phyloP scores from a whole-genome alignment of 92 coral and sea anemone species.

The Anthopleura xanthogrammica region DNA sequence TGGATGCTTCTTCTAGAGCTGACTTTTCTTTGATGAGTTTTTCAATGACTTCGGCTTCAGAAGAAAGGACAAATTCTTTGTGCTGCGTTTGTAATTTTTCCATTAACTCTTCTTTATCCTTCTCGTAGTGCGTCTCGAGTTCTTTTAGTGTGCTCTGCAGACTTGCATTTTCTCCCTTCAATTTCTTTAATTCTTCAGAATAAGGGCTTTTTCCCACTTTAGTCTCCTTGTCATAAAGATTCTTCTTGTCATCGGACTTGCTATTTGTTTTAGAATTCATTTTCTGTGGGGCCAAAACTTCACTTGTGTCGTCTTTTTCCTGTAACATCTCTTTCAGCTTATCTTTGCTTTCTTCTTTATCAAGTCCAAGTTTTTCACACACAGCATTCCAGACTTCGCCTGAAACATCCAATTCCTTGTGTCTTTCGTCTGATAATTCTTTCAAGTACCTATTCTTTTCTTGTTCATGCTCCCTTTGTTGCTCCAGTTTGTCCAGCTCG shows the following conservation, averaged over 20 bases:
- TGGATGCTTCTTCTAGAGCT: conserved; percentile 71
- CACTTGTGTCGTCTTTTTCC: neutral
- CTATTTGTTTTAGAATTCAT: neutral
- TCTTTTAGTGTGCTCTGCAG: conserved; percentile 60
- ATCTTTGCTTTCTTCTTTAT: conserved; percentile 4
- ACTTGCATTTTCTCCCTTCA: conserved; percentile 74
- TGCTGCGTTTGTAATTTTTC: conserved; percentile 71
- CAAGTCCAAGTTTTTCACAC: conserved; percentile 29
- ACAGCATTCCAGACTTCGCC: conserved; percentile 20
- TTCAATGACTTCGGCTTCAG: conserved; percentile 79
- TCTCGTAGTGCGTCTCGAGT: conserved; percentile 59
- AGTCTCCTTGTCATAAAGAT: neutral
- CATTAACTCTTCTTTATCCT: conserved; percentile 61
- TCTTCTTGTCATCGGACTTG: neutral
- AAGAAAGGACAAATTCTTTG: conserved; percentile 67
- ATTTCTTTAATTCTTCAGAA: conserved; percentile 1
- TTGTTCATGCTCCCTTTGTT: conserved; percentile 42
- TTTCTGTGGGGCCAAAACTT: neutral
- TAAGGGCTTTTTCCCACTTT: conserved; percentile 13
- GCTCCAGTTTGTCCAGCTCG: conserved; percentile 61
- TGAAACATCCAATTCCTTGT: conserved; percentile 27
- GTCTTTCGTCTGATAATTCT: conserved; percentile 43
- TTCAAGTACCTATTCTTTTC: conserved; percentile 37
- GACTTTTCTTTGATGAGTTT: conserved; percentile 69
- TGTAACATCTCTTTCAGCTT: conserved; percentile 14